These are phyloP conservation scores for Ashinkailepas kermadecensis DNA, from an alignment of 2,888 invertebrate species.

Conservation along the genomic window DNA sequence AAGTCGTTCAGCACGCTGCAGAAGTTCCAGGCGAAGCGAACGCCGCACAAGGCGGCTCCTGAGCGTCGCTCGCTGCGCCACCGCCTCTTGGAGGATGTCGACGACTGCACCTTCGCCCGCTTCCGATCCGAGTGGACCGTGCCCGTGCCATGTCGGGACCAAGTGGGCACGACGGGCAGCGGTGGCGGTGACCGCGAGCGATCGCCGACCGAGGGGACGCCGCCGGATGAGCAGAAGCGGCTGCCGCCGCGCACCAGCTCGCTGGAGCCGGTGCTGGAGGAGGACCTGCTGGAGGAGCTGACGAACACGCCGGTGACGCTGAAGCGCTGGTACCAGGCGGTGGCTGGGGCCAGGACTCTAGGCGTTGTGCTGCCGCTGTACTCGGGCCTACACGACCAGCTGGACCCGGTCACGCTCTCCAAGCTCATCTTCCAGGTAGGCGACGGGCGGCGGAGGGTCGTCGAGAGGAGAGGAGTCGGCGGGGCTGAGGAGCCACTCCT, in stretches of 20 bases:
- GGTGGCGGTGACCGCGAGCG: too few species aligned
- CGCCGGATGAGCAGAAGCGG: too few species aligned
- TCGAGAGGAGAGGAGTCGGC: too few species aligned
- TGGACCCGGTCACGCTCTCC: neutral
- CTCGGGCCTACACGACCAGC: neutral
- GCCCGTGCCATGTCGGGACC: neutral
- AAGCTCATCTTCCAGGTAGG: slow-evolving; percentile 13
- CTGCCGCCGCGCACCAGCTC: neutral
- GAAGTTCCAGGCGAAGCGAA: neutral
- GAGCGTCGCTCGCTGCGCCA: neutral
- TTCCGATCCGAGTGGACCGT: neutral
- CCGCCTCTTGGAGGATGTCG: neutral
- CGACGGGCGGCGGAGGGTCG: neutral
- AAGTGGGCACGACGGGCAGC: neutral
- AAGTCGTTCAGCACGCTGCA: slow-evolving; percentile 1
- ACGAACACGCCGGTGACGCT: slow-evolving; percentile 28
- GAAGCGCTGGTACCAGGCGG: slow-evolving; percentile 31
- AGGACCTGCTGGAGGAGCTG: slow-evolving; percentile 23
- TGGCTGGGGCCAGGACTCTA: slow-evolving; percentile 29
- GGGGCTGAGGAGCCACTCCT: too few species aligned
- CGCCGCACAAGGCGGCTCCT: neutral
- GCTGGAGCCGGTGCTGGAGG: neutral
- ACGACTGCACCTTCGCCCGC: neutral
- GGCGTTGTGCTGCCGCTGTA: slow-evolving; percentile 33
- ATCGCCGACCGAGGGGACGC: too few species aligned